Conservation (phyloP, 2,888 invertebrate genomes). For the Stramonita haemastoma region DNA sequence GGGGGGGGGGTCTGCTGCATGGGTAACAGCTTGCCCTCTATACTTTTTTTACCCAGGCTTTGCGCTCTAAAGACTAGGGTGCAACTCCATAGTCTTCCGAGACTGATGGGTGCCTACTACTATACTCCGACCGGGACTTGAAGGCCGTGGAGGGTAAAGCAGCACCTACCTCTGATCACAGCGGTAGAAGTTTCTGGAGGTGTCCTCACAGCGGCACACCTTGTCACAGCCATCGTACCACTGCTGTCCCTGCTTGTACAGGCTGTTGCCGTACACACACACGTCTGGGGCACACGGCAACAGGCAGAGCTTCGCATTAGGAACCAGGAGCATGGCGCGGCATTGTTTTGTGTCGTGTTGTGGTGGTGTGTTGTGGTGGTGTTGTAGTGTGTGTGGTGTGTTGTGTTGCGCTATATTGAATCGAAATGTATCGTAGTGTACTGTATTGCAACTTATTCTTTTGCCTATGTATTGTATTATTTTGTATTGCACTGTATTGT, state of each 20-base stretch:
- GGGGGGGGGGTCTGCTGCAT: too few relatives aligned
- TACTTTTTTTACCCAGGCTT: too few relatives aligned
- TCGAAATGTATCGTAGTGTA: background rate
- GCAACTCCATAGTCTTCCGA: too few relatives aligned
- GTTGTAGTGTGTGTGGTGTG: too few relatives aligned
- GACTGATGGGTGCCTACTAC: too few relatives aligned
- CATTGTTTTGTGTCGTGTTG: background rate
- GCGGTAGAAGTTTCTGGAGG: constrained; percentile 45
- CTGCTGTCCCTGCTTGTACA: constrained; percentile 58
- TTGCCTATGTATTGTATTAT: background rate
- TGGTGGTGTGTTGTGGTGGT: too few relatives aligned
- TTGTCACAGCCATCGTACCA: constrained; percentile 64
- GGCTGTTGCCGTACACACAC: constrained; percentile 59
- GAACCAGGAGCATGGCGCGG: background rate
- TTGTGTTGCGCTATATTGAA: background rate
- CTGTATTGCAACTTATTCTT: background rate
- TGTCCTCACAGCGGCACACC: constrained; percentile 61
- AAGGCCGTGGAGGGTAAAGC: background rate
- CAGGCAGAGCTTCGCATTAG: background rate
- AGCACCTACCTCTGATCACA: constrained; percentile 35
- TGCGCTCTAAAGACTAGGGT: too few relatives aligned
- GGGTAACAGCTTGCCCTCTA: too few relatives aligned
- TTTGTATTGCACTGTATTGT: too few relatives aligned
- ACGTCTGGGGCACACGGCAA: constrained; percentile 48
- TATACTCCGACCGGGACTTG: too few relatives aligned